These are phyloP conservation scores for Phocoena phocoena DNA, from an alignment of 2,113 vertebrate genomes.

Conservation along the genomic window DNA sequence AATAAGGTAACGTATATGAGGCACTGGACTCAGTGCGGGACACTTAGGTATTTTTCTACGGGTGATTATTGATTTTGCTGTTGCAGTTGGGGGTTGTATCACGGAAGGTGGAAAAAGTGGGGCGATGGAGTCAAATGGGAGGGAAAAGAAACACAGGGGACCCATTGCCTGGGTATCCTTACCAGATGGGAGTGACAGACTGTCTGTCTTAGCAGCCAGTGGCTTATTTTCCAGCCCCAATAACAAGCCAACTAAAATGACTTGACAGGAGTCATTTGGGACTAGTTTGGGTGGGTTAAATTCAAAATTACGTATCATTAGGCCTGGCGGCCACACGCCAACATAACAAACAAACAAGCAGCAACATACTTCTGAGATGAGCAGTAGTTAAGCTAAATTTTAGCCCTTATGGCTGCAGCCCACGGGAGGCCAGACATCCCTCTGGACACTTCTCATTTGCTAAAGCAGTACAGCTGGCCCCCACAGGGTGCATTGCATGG, in stretches of 20 bases:
- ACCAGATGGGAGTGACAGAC: constrained; percentile 25
- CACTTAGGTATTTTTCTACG: neutral
- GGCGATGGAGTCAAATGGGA: neutral
- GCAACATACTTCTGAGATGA: neutral
- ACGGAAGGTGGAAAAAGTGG: neutral
- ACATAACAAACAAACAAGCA: neutral
- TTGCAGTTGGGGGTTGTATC: no score
- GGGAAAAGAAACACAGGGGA: neutral
- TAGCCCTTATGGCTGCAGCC: neutral
- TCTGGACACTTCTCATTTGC: neutral
- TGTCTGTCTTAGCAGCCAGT: neutral
- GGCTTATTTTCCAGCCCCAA: neutral
- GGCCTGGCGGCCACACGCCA: neutral
- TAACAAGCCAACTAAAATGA: neutral
- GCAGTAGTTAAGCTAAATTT: neutral
- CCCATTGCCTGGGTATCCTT: neutral
- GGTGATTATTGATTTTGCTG: neutral
- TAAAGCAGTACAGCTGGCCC: neutral
- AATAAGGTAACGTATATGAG: neutral
- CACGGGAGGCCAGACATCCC: neutral
- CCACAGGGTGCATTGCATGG: fast-evolving
- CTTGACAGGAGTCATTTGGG: neutral
- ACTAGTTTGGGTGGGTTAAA: neutral
- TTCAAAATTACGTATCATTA: neutral
- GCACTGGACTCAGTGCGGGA: fast-evolving